Base-by-base conservation (phyloP, 2,113 vertebrate genomes). In the Sigmodon hispidus region DNA sequence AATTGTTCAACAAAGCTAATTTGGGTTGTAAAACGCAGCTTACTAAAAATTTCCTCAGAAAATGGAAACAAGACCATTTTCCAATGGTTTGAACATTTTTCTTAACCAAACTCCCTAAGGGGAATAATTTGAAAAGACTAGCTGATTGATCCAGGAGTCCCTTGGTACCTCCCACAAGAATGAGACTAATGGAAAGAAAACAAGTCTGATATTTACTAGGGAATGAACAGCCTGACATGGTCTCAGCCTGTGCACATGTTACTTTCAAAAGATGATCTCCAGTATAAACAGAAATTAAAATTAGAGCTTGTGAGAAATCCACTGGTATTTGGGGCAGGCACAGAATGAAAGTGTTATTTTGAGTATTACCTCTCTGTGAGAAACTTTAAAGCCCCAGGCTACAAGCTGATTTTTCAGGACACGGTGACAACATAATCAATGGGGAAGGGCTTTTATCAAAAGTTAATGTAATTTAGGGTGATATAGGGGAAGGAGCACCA, bases 271-370 rank as follows among this genome's bases (percentile, higher is more conserved):
- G 81, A 92, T 69, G 21, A 92, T 80, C 10, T 92, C 4, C 43
- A 85, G 3, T 67, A 83, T 76, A 76, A 93, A 67, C 57, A 91
- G 83, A 96, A 94, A 91, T 81, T 9, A 93, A 95, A 94, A 92
- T n/a, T 87, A 81, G 87, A 87, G 12, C 55, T 87, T 87, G 45
- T 43, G 24, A 72, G 59, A 29, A 94, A 57, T 73, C n/a, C 65
- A 72, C 4, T 77, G 40, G 24, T 92, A 0, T 92, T n/a, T 13
- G 52, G 15, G 75, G 43, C 93, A n/a, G 57, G 9, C 7, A 55
- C 48, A 65, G 0, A 24, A 52, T 52, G 9, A 65, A 50, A 85
- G 55, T 80, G 63, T 88, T 65, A 63, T 29, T 92, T 81, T 92
- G n/a, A 79, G 87, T 95, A 90, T 88, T 92, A 91, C 69, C 36